Conservation (phyloP, 2,797 vertebrate species). For the Salmo trutta region DNA sequence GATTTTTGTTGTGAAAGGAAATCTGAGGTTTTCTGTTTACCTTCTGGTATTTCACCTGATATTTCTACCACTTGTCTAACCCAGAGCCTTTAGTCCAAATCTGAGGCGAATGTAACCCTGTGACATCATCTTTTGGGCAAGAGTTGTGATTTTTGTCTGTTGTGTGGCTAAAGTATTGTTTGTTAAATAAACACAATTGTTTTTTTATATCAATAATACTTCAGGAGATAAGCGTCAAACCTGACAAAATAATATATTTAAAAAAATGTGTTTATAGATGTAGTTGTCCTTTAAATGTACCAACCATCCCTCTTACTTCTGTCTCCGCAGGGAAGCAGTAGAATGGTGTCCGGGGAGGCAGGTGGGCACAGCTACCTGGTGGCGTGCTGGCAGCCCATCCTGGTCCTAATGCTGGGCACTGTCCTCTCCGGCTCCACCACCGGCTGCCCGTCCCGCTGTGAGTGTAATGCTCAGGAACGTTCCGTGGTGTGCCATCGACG, state of each 20-base stretch:
- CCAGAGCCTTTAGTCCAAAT: no score
- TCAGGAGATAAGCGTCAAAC: no score
- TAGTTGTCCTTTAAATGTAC: no score
- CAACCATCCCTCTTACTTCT: constrained; percentile 42
- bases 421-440: constrained; percentile 95
- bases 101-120: no score
- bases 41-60: no score
- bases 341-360: constrained; percentile 89
- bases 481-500: constrained; percentile 94
- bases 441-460: constrained; percentile 94
- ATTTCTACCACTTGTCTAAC: no score
- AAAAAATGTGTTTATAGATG: no score
- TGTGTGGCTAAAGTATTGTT: neutral
- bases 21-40: no score
- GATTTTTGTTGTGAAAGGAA: neutral
- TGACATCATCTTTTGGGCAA: no score
- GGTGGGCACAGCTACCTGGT: constrained; percentile 95
- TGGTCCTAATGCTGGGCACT: constrained; percentile 95
- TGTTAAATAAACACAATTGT: no score
- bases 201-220: no score
- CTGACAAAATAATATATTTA: no score
- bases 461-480: constrained; percentile 94
- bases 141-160: neutral
- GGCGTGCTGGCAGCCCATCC: constrained; percentile 98
- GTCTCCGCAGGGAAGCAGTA: constrained; percentile 87